phyloP scores from a whole-genome alignment of 2,797 vertebrate species.

The Hapalemur alaotrensis region DNA sequence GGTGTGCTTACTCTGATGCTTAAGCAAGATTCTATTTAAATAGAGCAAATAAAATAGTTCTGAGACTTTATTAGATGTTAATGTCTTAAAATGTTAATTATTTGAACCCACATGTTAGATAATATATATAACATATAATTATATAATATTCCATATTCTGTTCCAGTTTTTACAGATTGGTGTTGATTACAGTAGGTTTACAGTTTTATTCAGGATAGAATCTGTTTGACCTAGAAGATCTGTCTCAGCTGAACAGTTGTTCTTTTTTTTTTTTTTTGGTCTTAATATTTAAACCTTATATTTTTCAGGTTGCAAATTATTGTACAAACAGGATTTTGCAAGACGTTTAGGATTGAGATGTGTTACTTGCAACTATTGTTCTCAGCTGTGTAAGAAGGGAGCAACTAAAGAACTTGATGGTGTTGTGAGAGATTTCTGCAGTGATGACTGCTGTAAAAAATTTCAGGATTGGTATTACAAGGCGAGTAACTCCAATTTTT shows the following conservation, averaged over 20 bases:
- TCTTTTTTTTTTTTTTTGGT: neutral
- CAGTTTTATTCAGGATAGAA: neutral
- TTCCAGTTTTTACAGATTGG: neutral
- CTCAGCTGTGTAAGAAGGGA: slow-evolving; percentile 96
- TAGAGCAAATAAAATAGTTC: neutral
- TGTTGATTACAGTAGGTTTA: neutral
- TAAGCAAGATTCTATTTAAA: neutral
- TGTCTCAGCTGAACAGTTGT: neutral
- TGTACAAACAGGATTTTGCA: slow-evolving; percentile 98
- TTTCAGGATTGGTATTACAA: slow-evolving; percentile 99
- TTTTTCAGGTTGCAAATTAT: slow-evolving; percentile 95
- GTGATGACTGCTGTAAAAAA: slow-evolving; percentile 94
- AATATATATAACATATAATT: neutral
- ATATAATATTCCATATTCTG: neutral
- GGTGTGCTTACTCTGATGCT: neutral
- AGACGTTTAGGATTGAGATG: slow-evolving; percentile 96
- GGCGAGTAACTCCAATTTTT: slow-evolving; percentile 86
- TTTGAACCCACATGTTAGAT: neutral
- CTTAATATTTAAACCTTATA: slow-evolving; percentile 77
- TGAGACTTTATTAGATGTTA: slow-evolving; percentile 8
- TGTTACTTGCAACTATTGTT: slow-evolving; percentile 98
- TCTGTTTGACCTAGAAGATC: neutral
- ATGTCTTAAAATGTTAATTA: neutral
- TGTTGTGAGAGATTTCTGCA: slow-evolving; percentile 96
- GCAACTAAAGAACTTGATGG: slow-evolving; percentile 94